These are phyloP conservation scores for Drosophila robusta DNA, from an alignment of 2,888 invertebrate genomes.

Conservation along the genomic window DNA sequence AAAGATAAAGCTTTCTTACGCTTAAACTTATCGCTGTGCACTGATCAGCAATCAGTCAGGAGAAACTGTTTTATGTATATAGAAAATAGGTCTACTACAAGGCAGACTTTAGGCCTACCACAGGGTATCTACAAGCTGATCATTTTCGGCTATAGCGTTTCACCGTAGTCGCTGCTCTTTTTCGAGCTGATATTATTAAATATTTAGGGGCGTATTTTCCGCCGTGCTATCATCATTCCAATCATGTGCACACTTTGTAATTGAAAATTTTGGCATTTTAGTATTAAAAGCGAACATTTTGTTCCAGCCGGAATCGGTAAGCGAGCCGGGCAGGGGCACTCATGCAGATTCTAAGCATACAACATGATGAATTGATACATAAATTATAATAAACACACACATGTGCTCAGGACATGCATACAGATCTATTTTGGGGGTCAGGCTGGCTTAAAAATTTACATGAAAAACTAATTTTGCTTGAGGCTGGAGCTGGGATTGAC, in stretches of 20 bases:
- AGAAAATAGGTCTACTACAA: no score
- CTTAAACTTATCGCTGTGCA: no score
- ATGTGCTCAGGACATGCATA: slow-evolving; percentile 2
- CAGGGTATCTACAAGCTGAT: not conserved
- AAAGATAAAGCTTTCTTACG: no score
- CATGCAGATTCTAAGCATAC: slow-evolving; percentile 31
- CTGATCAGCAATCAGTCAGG: no score
- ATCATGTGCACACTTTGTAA: slow-evolving; percentile 59
- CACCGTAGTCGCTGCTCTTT: not conserved
- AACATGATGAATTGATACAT: slow-evolving; percentile 78
- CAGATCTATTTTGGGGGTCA: not conserved
- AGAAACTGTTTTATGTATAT: no score
- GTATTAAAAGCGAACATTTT: slow-evolving; percentile 58
- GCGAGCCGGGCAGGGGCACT: slow-evolving; percentile 6
- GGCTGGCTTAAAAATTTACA: slow-evolving; percentile 72
- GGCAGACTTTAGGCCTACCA: no score
- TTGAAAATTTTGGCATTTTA: slow-evolving; percentile 70
- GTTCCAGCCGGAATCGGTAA: slow-evolving; percentile 33
- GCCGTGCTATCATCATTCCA: slow-evolving; percentile 38
- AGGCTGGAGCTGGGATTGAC: slow-evolving; percentile 30
- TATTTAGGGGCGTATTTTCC: slow-evolving; percentile 52
- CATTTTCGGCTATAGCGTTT: no score
- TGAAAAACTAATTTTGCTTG: slow-evolving; percentile 75
- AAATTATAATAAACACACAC: slow-evolving; percentile 70
- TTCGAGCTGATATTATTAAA: slow-evolving; percentile 40